Percentiles rank a stretch among this genome's conserved stretches.
phyloP scores from a whole-genome alignment of 2,797 vertebrate species.

The Rhynchonycteris naso region DNA sequence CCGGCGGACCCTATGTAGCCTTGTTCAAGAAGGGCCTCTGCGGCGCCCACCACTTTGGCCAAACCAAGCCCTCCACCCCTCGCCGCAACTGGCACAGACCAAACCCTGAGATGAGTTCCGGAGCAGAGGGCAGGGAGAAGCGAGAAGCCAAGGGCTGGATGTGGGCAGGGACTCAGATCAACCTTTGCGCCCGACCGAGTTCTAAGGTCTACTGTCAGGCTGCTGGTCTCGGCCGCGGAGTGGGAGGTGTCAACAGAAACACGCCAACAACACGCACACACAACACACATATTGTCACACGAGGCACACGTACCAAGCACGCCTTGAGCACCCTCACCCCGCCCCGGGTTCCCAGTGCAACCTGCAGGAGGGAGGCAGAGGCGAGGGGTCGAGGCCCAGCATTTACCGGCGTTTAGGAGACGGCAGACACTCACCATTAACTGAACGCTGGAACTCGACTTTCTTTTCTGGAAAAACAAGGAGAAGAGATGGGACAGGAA shows the following conservation, averaged over 20 bases:
- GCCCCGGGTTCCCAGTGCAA: constrained; percentile 80
- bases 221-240: constrained; percentile 80
- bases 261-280: constrained; percentile 80
- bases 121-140: constrained; percentile 60
- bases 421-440: constrained; percentile 94
- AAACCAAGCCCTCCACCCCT: constrained; percentile 55
- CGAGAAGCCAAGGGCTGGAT: constrained; percentile 66
- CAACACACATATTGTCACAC: constrained; percentile 78
- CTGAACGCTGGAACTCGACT: constrained; percentile 96
- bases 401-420: constrained; percentile 87
- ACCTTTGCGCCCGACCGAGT: constrained; percentile 76
- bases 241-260: constrained; percentile 83
- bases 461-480: constrained; percentile 96
- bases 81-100: constrained; percentile 11
- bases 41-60: not conserved
- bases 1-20: not conserved
- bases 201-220: constrained; percentile 78
- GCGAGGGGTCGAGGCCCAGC: constrained; percentile 86
- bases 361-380: constrained; percentile 84
- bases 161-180: constrained; percentile 76
- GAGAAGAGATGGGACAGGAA: constrained; percentile 94
- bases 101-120: constrained; percentile 62
- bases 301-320: constrained; percentile 82
- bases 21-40: constrained; percentile 32
- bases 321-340: constrained; percentile 85